A percentile compares a stretch with the other conserved stretches of the same genome.
These are phyloP conservation scores for Dipodomys merriami DNA, from an alignment of 2,113 vertebrate species.

Conservation along the genomic window DNA sequence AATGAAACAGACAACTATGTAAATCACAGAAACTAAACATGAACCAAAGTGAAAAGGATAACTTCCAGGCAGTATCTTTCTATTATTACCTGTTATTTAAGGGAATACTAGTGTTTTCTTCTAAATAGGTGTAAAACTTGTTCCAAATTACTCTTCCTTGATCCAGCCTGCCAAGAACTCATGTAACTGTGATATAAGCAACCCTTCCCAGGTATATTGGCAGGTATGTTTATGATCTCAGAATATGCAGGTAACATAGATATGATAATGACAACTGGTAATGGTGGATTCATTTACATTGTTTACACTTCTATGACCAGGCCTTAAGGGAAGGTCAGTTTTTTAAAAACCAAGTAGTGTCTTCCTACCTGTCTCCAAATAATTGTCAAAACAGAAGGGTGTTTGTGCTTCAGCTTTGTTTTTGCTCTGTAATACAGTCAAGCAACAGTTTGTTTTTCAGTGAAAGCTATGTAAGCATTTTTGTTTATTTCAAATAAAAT, in stretches of 20 bases:
- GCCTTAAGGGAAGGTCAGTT: slow-evolving; percentile 71
- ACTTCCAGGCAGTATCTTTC: slow-evolving; percentile 77
- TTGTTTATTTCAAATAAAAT: slow-evolving; percentile 83
- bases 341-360: slow-evolving; percentile 74
- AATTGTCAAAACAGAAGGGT: slow-evolving; percentile 49
- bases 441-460: slow-evolving; percentile 66
- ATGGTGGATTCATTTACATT: slow-evolving; percentile 73
- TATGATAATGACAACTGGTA: slow-evolving; percentile 58
- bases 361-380: slow-evolving; percentile 75
- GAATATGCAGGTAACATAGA: slow-evolving; percentile 59
- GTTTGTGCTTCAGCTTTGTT: slow-evolving; percentile 59
- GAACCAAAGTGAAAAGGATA: slow-evolving; percentile 87
- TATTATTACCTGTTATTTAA: slow-evolving; percentile 76
- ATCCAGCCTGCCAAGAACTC: slow-evolving; percentile 70
- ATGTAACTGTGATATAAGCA: slow-evolving; percentile 64
- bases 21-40: slow-evolving; percentile 86
- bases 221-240: slow-evolving; percentile 8
- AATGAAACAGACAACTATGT: slow-evolving; percentile 87
- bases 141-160: slow-evolving; percentile 43
- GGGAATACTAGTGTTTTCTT: slow-evolving; percentile 66
- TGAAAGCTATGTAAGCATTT: slow-evolving; percentile 76
- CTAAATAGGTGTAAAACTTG: slow-evolving; percentile 52
- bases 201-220: slow-evolving; percentile 41
- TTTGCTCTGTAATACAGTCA: slow-evolving; percentile 72
- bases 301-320: slow-evolving; percentile 76